Evolutionary conservation across 2,113 vertebrate genomes (phyloP).

Genomic region (Amazona vittata): DNA sequence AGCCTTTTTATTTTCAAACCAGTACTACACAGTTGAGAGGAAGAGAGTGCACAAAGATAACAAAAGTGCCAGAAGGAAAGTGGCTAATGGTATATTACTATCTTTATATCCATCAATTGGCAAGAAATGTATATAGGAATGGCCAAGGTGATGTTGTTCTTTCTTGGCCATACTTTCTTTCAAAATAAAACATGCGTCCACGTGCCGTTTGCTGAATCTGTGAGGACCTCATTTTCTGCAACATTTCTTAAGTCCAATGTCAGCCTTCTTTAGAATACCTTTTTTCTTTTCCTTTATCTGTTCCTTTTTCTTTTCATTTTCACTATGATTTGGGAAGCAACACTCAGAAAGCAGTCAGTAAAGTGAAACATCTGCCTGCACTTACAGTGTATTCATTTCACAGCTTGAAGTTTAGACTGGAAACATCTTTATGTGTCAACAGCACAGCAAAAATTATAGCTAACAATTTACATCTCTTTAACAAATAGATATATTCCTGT

Average conservation of each 20-base stretch:
- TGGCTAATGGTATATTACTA: background rate
- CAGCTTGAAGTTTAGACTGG: slow-evolving; percentile 6
- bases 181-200: background rate
- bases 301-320: background rate
- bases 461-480: background rate
- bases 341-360: background rate
- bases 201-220: background rate
- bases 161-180: background rate
- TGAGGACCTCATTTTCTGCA: background rate
- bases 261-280: background rate
- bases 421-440: background rate
- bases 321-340: background rate
- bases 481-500: background rate
- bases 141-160: background rate
- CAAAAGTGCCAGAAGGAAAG: background rate
- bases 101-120: background rate
- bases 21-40: background rate
- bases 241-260: background rate
- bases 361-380: slow-evolving; percentile 8
- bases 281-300: background rate
- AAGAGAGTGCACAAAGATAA: background rate
- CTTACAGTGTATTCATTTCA: background rate
- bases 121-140: background rate
- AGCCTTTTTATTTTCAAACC: background rate
- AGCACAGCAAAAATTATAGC: background rate